phyloP scores from a whole-genome alignment of 2,797 vertebrate species.

The Squalus acanthias region DNA sequence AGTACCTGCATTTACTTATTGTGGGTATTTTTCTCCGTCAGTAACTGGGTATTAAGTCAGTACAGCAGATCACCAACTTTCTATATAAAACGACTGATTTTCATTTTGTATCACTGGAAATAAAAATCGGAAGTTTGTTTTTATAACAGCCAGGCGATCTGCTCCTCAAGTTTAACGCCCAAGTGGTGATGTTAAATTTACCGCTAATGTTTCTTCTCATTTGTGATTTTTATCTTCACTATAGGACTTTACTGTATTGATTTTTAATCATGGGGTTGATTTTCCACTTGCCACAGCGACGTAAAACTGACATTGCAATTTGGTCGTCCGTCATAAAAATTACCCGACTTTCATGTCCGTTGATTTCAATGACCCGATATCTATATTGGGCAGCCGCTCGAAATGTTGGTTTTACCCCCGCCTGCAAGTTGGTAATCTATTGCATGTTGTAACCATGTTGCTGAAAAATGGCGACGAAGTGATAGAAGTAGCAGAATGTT shows the following conservation, averaged over 20 bases:
- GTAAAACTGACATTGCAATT: no score
- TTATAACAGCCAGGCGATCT: neutral
- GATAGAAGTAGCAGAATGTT: neutral
- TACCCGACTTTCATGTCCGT: neutral
- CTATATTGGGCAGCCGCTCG: neutral
- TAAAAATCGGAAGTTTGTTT: no score
- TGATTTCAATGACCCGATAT: neutral
- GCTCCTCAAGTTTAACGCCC: neutral
- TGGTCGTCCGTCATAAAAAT: neutral
- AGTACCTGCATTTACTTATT: neutral
- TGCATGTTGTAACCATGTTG: neutral
- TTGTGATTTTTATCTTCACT: neutral
- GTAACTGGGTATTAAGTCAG: no score
- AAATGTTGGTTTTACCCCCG: neutral
- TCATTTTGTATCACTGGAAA: no score
- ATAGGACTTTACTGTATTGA: neutral
- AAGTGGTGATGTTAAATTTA: neutral
- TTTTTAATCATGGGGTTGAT: neutral
- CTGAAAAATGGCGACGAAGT: neutral
- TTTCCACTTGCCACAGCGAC: no score
- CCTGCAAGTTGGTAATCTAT: neutral
- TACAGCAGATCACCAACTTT: no score
- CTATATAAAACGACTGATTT: no score
- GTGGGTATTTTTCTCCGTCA: neutral
- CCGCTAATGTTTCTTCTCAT: neutral